A percentile compares a stretch with the other conserved stretches of the same genome.
These are phyloP conservation scores for Hesperia comma DNA, from an alignment of 2,888 invertebrate species.

Conservation along the genomic window DNA sequence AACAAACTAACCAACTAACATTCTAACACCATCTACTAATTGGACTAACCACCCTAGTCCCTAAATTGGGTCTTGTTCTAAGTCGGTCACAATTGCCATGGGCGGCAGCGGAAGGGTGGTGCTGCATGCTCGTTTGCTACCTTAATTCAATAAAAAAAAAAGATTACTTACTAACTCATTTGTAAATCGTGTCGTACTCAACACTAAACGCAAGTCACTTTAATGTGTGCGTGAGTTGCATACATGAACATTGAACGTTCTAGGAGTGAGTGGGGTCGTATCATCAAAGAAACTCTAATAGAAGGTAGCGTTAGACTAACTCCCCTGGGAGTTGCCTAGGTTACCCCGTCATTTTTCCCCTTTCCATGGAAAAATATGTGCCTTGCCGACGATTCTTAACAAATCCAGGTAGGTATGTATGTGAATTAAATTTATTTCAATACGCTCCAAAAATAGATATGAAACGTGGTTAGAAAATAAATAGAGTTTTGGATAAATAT, in stretches of 20 bases:
- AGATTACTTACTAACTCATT: background rate
- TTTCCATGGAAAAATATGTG: slow-evolving; percentile 17
- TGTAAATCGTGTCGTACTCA: background rate
- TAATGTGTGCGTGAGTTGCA: slow-evolving; percentile 28
- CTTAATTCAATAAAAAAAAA: background rate
- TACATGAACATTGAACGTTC: slow-evolving; percentile 23
- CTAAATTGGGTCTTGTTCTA: too few species aligned
- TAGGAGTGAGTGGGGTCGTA: slow-evolving; percentile 14
- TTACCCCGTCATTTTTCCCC: slow-evolving; percentile 19
- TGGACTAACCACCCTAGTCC: too few species aligned
- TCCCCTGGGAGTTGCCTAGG: slow-evolving; percentile 20
- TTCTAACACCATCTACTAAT: too few species aligned
- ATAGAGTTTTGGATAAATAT: too few species aligned
- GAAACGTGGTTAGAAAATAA: background rate
- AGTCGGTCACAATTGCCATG: too few species aligned
- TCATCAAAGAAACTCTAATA: slow-evolving; percentile 25
- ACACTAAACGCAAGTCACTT: slow-evolving; percentile 17
- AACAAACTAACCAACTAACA: too few species aligned
- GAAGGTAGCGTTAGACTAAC: slow-evolving; percentile 16
- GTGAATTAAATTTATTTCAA: background rate
- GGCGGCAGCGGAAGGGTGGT: too few species aligned
- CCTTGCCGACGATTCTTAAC: slow-evolving; percentile 1
- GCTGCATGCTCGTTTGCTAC: too few species aligned
- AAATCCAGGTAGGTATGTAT: background rate
- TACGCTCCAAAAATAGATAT: background rate